A percentile compares a stretch with the other conserved stretches of the same genome.
phyloP scores from a whole-genome alignment of 1,140 invertebrate species.

The Cydia splendana region DNA sequence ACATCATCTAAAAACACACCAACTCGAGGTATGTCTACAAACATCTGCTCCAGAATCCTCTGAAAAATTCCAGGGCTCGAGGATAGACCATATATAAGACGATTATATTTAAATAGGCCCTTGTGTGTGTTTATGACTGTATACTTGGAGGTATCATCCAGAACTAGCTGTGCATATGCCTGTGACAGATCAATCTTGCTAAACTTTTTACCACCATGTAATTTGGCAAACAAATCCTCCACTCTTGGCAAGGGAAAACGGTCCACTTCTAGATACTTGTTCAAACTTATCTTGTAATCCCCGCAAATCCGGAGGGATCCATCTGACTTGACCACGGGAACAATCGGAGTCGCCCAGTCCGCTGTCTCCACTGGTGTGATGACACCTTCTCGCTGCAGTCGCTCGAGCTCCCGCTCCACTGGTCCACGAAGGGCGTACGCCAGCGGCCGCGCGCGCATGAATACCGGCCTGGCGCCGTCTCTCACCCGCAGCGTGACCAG shows the following conservation, averaged over 20 bases:
- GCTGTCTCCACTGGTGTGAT: too few species aligned
- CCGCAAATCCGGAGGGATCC: too few species aligned
- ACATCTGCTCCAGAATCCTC: constrained; percentile 20
- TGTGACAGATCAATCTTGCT: not conserved
- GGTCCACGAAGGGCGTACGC: constrained; percentile 46
- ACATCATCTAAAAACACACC: constrained; percentile 16
- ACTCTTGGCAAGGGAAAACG: constrained; percentile 55
- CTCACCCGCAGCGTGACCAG: constrained; percentile 37
- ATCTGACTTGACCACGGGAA: too few species aligned
- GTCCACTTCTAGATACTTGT: constrained; percentile 50
- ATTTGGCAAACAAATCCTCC: constrained; percentile 46
- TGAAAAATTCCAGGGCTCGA: constrained; percentile 18
- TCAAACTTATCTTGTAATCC: constrained; percentile 42
- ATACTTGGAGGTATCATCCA: too few species aligned
- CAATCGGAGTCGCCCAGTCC: too few species aligned
- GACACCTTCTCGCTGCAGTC: constrained; percentile 32
- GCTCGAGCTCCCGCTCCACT: constrained; percentile 35
- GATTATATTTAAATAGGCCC: too few species aligned
- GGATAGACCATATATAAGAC: too few species aligned
- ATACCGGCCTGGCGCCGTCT: constrained; percentile 40
- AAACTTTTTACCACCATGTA: constrained; percentile 40
- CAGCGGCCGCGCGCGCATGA: constrained; percentile 48
- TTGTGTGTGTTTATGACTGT: too few species aligned
- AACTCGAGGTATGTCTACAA: not conserved
- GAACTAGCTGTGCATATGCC: too few species aligned